Evolutionary conservation across 2,888 invertebrate genomes (phyloP).

Genomic region (Folsomia candida): DNA sequence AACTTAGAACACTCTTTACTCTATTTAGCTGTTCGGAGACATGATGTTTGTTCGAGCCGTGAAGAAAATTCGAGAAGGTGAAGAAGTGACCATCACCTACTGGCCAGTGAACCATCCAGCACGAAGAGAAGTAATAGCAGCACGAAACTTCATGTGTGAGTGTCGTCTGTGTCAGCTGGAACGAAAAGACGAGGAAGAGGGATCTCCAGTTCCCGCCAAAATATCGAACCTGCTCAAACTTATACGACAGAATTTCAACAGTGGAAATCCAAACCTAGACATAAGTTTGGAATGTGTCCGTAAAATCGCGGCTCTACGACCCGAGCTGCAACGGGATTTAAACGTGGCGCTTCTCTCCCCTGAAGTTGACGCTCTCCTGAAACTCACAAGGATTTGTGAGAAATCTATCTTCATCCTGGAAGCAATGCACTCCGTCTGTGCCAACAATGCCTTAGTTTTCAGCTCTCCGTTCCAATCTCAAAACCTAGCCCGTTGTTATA

Average conservation of each 20-base stretch:
- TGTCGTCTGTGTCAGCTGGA: background rate
- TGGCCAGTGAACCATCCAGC: background rate
- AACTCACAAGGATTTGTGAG: background rate
- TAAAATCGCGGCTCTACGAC: background rate
- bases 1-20: too few species aligned
- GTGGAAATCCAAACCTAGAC: background rate
- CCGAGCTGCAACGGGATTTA: background rate
- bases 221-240: background rate
- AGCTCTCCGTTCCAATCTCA: background rate
- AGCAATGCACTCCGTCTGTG: background rate
- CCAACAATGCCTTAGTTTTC: background rate
- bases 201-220: background rate
- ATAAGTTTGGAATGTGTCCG: background rate
- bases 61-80: background rate
- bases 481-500: background rate
- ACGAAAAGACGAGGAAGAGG: background rate
- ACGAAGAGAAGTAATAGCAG: background rate
- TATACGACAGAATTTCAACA: background rate
- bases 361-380: background rate
- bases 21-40: slow-evolving; percentile 9
- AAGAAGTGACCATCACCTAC: slow-evolving; percentile 9
- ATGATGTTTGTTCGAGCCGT: slow-evolving; percentile 4
- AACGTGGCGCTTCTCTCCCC: background rate
- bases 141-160: background rate
- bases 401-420: background rate